A percentile compares a stretch with the other conserved stretches of the same genome.
Conservation (phyloP, 2,888 invertebrate genomes). For the Oscheius sp. region DNA sequence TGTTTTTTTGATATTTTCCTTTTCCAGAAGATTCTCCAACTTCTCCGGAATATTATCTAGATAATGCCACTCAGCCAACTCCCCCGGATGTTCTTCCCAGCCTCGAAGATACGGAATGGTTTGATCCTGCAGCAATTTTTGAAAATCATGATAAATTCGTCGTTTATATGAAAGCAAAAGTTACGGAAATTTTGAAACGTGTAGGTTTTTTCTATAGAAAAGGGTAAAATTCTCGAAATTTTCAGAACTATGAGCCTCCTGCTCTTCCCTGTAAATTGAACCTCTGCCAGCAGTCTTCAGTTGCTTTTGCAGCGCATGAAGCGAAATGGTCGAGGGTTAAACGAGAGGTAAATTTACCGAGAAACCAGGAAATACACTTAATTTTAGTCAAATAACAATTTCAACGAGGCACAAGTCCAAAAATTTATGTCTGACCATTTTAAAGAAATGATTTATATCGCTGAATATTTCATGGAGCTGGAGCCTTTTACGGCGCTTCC, state of each 20-base stretch:
- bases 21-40: neutral
- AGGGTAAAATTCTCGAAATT: neutral
- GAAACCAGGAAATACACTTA: no score
- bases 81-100: constrained; percentile 1
- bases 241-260: neutral
- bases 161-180: neutral
- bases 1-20: neutral
- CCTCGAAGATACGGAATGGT: constrained; percentile 10
- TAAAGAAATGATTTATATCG: constrained; percentile 18
- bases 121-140: neutral
- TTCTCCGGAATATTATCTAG: constrained; percentile 5
- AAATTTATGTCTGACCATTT: neutral
- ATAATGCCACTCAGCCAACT: neutral
- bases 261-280: neutral
- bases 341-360: no score
- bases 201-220: neutral
- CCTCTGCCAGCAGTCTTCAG: neutral
- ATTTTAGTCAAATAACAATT: neutral
- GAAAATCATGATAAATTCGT: constrained; percentile 3
- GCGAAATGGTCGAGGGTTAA: neutral
- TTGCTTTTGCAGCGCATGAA: constrained; percentile 4
- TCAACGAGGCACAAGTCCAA: neutral
- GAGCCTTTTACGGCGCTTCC: constrained; percentile 10
- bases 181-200: neutral
- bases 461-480: constrained; percentile 14